Evolutionary conservation across 2,888 invertebrate genomes (phyloP), one percentile per base, ranked within the genome.

Genomic region (Hypselothyrea guttata): DNA sequence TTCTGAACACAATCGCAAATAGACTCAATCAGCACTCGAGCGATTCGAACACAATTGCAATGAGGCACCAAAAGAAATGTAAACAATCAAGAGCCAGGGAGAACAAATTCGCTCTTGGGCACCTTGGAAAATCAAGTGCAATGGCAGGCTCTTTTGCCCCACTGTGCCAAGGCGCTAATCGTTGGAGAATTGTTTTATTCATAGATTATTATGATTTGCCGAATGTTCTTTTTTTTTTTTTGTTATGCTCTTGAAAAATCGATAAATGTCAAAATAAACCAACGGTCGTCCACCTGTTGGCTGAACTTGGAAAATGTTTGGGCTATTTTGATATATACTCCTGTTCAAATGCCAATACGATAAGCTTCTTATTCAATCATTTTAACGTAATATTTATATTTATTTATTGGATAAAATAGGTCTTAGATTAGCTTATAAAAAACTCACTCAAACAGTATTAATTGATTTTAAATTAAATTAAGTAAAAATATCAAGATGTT

Each of bases 231-330:
- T n/a, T n/a, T n/a, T n/a, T n/a, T n/a, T 5, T 27, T 12, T 28
- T 9, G 37, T 49, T 15, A 13, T 7, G 35, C 49, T 34, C 53
- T 27, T 45, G 72, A 27, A 70, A 70, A 70, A 70, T 70, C 70
- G 52, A 70, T 70, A 70, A 35, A 28, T 40, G 47, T 48, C 56
- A 31, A 70, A 67, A 72, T 54, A 56, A 67, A 62, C 53, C 42
- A 40, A 57, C 52, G 52, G 62, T 66, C 53, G 75, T 76, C 75
- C 75, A 76, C 75, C 75, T 76, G 75, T 76, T 76, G 75, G 75
- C 60, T 57, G 46, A 55, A 49, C 53, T n/a, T n/a, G n/a, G n/a
- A n/a, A n/a, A n/a, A n/a, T n/a, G n/a, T n/a, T n/a, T n/a, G n/a
- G n/a, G n/a, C n/a, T n/a, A n/a, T n/a, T n/a, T n/a, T n/a, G n/a